Conservation (phyloP, 2,113 vertebrate genomes). For the Poeciliopsis turrubarensis region DNA sequence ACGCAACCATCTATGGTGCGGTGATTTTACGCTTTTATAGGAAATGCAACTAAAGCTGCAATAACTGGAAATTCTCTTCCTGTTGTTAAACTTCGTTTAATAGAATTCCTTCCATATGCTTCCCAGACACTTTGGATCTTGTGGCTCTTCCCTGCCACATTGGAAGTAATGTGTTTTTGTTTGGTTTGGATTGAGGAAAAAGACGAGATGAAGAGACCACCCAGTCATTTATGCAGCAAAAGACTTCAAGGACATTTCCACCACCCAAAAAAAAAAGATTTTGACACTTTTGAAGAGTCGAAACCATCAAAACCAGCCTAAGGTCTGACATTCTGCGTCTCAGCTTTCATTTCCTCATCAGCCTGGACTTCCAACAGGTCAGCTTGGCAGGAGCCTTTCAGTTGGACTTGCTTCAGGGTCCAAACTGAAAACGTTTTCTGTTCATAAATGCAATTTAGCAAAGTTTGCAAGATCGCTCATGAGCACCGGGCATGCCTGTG, state of each 20-base stretch:
- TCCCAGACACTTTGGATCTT: background rate
- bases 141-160: constrained; percentile 7
- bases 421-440: background rate
- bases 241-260: background rate
- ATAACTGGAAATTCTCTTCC: background rate
- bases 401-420: background rate
- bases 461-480: background rate
- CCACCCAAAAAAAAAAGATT: background rate
- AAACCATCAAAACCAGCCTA: background rate
- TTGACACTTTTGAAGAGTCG: background rate
- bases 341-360: background rate
- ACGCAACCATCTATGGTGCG: background rate
- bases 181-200: background rate
- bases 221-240: background rate
- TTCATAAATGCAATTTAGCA: background rate
- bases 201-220: background rate
- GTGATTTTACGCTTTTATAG: constrained; percentile 12
- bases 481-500: background rate
- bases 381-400: background rate
- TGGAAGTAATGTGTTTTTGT: constrained; percentile 16
- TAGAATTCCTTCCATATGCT: background rate
- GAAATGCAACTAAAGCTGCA: constrained; percentile 3
- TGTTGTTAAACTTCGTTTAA: constrained; percentile 10
- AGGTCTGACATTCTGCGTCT: background rate
- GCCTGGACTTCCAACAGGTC: background rate